Percentiles rank a stretch among this genome's conserved stretches.
These are phyloP conservation scores for Gephyroberyx darwinii DNA, from an alignment of 2,797 vertebrate species.

Conservation along the genomic window DNA sequence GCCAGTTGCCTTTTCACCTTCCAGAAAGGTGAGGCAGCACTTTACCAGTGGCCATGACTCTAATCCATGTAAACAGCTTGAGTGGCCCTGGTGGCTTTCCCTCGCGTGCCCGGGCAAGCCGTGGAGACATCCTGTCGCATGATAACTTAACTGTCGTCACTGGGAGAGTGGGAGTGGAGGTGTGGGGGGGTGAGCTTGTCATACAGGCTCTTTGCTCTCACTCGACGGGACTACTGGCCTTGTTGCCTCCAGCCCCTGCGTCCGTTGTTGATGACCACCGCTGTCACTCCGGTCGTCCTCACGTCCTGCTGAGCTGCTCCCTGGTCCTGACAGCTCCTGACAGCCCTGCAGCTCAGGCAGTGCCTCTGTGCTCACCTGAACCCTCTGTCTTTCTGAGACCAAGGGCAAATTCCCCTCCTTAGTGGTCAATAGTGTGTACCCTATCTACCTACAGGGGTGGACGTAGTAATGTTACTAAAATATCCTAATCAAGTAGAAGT, in stretches of 20 bases:
- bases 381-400: conserved; percentile 33
- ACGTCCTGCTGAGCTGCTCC: conserved; percentile 31
- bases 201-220: conserved; percentile 41
- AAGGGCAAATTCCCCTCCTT: not conserved
- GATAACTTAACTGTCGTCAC: conserved; percentile 55
- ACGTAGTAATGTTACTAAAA: too few species aligned
- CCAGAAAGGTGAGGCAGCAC: conserved; percentile 34
- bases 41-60: conserved; percentile 42
- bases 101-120: conserved; percentile 4
- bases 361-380: conserved; percentile 54
- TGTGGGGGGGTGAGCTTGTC: conserved; percentile 44
- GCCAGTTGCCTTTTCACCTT: conserved; percentile 29
- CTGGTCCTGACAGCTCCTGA: conserved; percentile 52
- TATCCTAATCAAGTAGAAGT: too few species aligned
- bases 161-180: conserved; percentile 4
- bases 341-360: conserved; percentile 42
- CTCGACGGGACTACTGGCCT: conserved; percentile 40
- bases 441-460: not conserved
- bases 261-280: conserved; percentile 40
- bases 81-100: conserved; percentile 26
- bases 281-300: conserved; percentile 63
- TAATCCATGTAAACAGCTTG: conserved; percentile 45
- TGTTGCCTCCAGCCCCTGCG: conserved; percentile 60
- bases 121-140: conserved; percentile 48
- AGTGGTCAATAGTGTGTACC: not conserved